Evolutionary conservation across 2,888 invertebrate species (phyloP), one percentile per base, ranked within the genome.

Genomic region (Nematopogon swammerdamellus): DNA sequence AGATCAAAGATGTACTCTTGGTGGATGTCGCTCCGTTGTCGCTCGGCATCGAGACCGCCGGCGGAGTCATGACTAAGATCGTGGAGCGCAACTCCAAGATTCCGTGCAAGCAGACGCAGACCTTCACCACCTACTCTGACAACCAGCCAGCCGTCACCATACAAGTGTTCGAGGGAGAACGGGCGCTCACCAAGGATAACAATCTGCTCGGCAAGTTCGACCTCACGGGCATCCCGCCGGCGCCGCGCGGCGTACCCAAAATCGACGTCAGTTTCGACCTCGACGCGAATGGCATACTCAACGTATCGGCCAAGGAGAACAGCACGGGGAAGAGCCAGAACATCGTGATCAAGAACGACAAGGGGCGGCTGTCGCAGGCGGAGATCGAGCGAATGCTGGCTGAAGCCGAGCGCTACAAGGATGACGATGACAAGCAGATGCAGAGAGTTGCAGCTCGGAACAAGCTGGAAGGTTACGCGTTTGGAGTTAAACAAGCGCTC

Each of bases 231-330:
- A 86, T n/a, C n/a, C n/a, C n/a, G n/a, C n/a, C n/a, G n/a, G n/a
- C n/a, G n/a, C n/a, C n/a, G n/a, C n/a, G n/a, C 45, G 87, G 86
- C 18, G 82, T 85, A 1, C 87, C 87, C 0, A 83, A 87, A 62
- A 84, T 87, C 57, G 86, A 85, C 55, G 87, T 87, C 19, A 87
- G 88, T 30, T 90, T 90, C 64, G 89, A 90, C 62, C 65, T 90
- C 59, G 89, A 91, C 64, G 88, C 88, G 14, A 89, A 91, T 64
- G 90, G 90, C 45, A 90, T 91, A 57, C 71, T 92, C 53, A 93
- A 92, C 65, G 94, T 95, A 1, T 85, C 89, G 0, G 94, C 94
- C 18, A 84, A 86, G 54, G 85, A 85, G 54, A 83, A 82, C 58
- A 81, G 82, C 51, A 81, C 83, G 1, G 85, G 82, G 14, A 89